A percentile compares a stretch with the other conserved stretches of the same genome.
Evolutionary conservation across 1,140 invertebrate species (phyloP).

Genomic region (Lucilia cuprina): DNA sequence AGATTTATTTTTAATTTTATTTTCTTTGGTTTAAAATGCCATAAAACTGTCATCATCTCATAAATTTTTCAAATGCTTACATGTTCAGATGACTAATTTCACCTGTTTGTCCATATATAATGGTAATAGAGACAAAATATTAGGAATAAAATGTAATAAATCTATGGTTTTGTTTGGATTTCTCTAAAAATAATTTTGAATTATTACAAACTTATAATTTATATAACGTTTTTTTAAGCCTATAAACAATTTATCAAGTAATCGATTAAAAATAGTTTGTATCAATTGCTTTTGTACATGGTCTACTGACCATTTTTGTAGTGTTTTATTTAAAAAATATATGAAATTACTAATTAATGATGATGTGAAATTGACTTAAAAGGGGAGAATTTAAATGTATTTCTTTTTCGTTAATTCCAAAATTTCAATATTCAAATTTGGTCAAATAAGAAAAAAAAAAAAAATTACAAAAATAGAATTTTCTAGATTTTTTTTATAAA

Average conservation of each 20-base stretch:
- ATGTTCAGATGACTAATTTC: background rate
- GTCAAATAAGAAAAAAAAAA: too few relatives aligned
- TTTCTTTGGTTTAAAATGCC: background rate
- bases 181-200: background rate
- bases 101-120: background rate
- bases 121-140: background rate
- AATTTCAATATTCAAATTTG: too few relatives aligned
- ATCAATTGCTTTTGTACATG: background rate
- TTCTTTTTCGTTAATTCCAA: too few relatives aligned
- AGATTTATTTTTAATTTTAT: background rate
- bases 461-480: too few relatives aligned
- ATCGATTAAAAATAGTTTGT: background rate
- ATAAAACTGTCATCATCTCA: conserved; percentile 7
- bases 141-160: too few relatives aligned
- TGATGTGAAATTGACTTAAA: too few relatives aligned
- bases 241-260: background rate
- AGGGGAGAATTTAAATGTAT: too few relatives aligned
- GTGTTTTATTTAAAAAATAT: too few relatives aligned
- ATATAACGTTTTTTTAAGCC: background rate
- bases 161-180: background rate
- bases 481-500: too few relatives aligned
- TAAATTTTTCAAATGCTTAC: background rate
- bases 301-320: too few relatives aligned
- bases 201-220: background rate
- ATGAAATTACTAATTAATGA: too few relatives aligned